Conservation (phyloP, 2,888 invertebrate genomes). For the Mythimna pallens region DNA sequence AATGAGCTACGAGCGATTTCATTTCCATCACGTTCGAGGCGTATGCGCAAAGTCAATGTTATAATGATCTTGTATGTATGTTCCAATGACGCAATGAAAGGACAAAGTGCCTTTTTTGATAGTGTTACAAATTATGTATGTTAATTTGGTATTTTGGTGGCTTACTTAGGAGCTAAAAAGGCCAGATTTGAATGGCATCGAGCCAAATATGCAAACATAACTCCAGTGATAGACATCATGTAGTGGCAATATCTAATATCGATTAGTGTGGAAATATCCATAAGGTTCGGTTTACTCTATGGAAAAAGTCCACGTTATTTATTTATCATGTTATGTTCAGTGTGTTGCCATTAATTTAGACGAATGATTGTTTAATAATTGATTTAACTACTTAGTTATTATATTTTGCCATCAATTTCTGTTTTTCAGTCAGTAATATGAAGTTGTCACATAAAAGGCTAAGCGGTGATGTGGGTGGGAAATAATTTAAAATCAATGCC, state of each 20-base stretch:
- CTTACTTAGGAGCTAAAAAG: slow-evolving; percentile 1
- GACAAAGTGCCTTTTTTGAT: slow-evolving; percentile 2
- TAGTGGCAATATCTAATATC: slow-evolving; percentile 21
- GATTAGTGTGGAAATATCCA: slow-evolving; percentile 19
- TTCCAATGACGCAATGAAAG: slow-evolving; percentile 21
- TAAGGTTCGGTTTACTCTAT: not conserved
- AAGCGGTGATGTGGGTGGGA: not conserved
- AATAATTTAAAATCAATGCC: slow-evolving; percentile 30
- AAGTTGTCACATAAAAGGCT: not conserved
- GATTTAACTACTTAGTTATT: not conserved
- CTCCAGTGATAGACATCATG: not conserved
- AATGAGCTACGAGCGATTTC: not conserved
- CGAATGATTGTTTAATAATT: slow-evolving; percentile 1
- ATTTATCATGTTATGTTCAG: slow-evolving; percentile 4
- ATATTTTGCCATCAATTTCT: not conserved
- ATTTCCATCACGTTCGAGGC: slow-evolving; percentile 40
- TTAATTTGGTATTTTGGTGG: slow-evolving; percentile 14
- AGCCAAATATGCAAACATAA: slow-evolving; percentile 29
- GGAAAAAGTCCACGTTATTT: not conserved
- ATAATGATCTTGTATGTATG: slow-evolving; percentile 27
- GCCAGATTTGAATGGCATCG: slow-evolving; percentile 22
- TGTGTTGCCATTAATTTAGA: not conserved
- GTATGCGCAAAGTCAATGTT: slow-evolving; percentile 52
- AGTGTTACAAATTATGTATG: not conserved
- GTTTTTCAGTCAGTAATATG: not conserved